Percentiles rank a stretch among this genome's conserved stretches.
phyloP scores from a whole-genome alignment of 2,113 vertebrate species.

The Xiphias gladius region DNA sequence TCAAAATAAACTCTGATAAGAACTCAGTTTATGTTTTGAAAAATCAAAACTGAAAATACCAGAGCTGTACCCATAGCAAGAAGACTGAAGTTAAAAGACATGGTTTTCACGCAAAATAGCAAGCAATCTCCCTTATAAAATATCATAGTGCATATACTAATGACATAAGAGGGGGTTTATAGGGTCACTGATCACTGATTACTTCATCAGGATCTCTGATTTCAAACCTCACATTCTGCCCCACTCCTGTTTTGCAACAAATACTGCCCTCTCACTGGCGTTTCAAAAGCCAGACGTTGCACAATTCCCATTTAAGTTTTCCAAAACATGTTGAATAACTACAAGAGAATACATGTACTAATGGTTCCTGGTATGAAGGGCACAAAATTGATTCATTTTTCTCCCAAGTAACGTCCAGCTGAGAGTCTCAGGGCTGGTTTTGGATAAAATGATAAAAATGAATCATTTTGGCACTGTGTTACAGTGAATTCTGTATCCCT shows the following conservation, averaged over 20 bases:
- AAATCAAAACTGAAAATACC: too few relatives aligned
- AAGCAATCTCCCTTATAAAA: too few relatives aligned
- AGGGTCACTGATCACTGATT: background rate
- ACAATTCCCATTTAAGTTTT: slow-evolving; percentile 5
- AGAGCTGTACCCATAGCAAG: too few relatives aligned
- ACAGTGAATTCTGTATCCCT: background rate
- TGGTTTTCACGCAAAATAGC: too few relatives aligned
- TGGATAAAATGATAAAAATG: background rate
- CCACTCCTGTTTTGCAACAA: background rate
- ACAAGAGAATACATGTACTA: background rate
- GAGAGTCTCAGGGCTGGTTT: background rate
- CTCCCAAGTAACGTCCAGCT: background rate
- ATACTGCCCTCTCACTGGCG: background rate
- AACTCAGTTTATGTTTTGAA: too few relatives aligned
- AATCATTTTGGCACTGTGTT: background rate
- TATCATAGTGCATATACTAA: background rate
- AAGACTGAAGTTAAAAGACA: too few relatives aligned
- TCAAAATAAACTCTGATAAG: too few relatives aligned
- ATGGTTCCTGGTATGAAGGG: background rate
- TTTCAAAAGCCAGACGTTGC: slow-evolving; percentile 29
- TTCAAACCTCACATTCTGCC: background rate
- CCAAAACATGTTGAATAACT: slow-evolving; percentile 39
- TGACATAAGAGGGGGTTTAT: background rate
- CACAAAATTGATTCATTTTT: background rate
- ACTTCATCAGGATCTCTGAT: background rate